These are phyloP conservation scores for Drosophila dives DNA, from an alignment of 2,888 invertebrate genomes.

Conservation along the genomic window DNA sequence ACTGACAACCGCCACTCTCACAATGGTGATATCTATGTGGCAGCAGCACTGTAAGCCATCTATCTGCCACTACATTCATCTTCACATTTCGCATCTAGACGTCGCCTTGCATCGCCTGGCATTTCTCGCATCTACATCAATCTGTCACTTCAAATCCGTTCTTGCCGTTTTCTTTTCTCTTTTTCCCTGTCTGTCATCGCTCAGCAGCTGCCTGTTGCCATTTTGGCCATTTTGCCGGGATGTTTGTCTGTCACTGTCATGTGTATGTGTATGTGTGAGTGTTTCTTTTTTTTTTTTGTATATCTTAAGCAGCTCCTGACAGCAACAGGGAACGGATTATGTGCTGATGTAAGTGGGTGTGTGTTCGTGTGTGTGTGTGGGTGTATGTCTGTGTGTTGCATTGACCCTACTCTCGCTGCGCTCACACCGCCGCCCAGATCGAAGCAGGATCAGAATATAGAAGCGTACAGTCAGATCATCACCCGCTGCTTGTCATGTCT, in stretches of 20 bases:
- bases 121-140: constrained; percentile 61
- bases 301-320: constrained; percentile 19
- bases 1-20: not conserved
- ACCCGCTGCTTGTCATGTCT: not conserved
- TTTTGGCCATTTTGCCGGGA: constrained; percentile 52
- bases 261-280: constrained; percentile 20
- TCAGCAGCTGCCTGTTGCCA: constrained; percentile 48
- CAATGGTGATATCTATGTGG: not conserved
- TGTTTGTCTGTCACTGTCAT: constrained; percentile 29
- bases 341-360: not conserved
- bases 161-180: constrained; percentile 11
- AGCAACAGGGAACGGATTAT: constrained; percentile 3
- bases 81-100: constrained; percentile 25
- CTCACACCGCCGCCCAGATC: not conserved
- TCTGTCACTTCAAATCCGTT: constrained; percentile 70
- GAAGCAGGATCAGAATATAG: not conserved
- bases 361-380: not conserved
- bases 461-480: not conserved
- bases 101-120: constrained; percentile 14
- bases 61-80: constrained; percentile 59
- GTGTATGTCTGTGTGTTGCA: not conserved
- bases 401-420: not conserved
- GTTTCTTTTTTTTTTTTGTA: constrained; percentile 27
- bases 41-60: constrained; percentile 42
- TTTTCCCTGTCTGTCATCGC: constrained; percentile 19